Conservation (phyloP, 2,113 vertebrate species). For the rabbit (Oryctolagus cuniculus) region DNA sequence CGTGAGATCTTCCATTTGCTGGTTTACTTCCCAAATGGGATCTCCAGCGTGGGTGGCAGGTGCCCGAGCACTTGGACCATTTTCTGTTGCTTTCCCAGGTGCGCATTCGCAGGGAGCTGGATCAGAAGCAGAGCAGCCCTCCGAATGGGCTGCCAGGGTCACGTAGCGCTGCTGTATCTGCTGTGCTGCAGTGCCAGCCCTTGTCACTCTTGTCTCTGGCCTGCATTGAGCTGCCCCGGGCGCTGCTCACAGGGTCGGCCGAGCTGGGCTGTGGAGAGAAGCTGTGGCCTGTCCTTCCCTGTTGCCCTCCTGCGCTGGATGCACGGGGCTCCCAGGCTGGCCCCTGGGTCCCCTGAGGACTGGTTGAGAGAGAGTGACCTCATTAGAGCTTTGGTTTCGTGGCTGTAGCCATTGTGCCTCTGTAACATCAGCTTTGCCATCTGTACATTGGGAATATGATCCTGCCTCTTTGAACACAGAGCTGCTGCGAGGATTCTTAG, state of each 20-base stretch:
- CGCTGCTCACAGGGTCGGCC: background rate
- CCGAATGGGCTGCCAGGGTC: too few species aligned
- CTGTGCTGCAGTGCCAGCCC: too few species aligned
- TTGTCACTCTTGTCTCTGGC: background rate
- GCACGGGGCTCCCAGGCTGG: background rate
- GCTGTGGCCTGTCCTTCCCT: background rate
- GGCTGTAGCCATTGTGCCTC: background rate
- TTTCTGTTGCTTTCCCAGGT: too few species aligned
- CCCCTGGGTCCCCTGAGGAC: background rate
- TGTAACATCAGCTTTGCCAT: background rate
- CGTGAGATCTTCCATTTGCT: too few species aligned
- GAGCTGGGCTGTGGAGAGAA: background rate
- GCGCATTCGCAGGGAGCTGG: too few species aligned
- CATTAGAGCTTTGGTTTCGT: background rate
- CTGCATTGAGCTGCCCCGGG: background rate
- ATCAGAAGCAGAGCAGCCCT: too few species aligned
- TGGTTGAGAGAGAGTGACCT: background rate
- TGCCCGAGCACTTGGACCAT: too few species aligned
- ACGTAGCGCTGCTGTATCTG: too few species aligned
- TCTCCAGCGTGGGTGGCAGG: too few species aligned
- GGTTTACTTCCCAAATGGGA: too few species aligned
- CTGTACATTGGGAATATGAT: background rate
- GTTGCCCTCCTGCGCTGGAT: background rate
- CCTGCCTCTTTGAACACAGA: slow-evolving; percentile 3
- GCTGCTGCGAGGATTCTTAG: slow-evolving; percentile 11